Evolutionary conservation across 2,113 vertebrate species (phyloP).

Genomic region (Pachyramphus minor): DNA sequence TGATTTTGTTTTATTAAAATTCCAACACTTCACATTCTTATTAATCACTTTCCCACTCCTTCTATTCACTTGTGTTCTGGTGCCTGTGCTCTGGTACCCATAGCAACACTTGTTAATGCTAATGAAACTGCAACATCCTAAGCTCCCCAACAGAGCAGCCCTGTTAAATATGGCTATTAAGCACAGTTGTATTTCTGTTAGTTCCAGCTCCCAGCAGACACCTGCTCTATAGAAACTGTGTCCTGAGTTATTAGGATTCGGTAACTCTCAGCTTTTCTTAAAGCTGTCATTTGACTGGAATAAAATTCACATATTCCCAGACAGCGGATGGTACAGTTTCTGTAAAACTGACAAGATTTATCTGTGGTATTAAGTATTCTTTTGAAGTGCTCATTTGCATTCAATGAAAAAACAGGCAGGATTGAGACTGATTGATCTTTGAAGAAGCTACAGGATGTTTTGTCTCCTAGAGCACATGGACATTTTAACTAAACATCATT

Average conservation of each 20-base stretch:
- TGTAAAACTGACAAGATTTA: slow-evolving; percentile 38
- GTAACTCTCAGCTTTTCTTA: slow-evolving; percentile 49
- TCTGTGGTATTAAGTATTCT: slow-evolving; percentile 28
- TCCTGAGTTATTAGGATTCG: slow-evolving; percentile 10
- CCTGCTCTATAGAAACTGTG: slow-evolving; percentile 39
- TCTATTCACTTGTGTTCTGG: slow-evolving; percentile 64
- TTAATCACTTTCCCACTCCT: slow-evolving; percentile 56
- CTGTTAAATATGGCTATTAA: slow-evolving; percentile 74
- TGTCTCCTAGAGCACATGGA: background rate
- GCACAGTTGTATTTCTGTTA: slow-evolving; percentile 66
- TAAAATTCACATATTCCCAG: background rate
- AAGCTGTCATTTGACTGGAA: slow-evolving; percentile 15
- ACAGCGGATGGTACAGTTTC: background rate
- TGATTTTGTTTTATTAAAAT: slow-evolving; percentile 60
- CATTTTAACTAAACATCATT: slow-evolving; percentile 31
- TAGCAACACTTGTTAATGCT: slow-evolving; percentile 81
- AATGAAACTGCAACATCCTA: slow-evolving; percentile 75
- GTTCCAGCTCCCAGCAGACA: slow-evolving; percentile 64
- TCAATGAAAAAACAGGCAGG: slow-evolving; percentile 20
- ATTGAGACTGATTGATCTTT: slow-evolving; percentile 34
- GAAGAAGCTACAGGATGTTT: background rate
- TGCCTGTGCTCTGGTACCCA: slow-evolving; percentile 71
- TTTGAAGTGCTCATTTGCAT: slow-evolving; percentile 58
- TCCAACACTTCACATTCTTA: slow-evolving; percentile 48
- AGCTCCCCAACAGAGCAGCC: slow-evolving; percentile 71